Conservation (phyloP, 2,113 vertebrate genomes). For the Leptobrachium ailaonicum region DNA sequence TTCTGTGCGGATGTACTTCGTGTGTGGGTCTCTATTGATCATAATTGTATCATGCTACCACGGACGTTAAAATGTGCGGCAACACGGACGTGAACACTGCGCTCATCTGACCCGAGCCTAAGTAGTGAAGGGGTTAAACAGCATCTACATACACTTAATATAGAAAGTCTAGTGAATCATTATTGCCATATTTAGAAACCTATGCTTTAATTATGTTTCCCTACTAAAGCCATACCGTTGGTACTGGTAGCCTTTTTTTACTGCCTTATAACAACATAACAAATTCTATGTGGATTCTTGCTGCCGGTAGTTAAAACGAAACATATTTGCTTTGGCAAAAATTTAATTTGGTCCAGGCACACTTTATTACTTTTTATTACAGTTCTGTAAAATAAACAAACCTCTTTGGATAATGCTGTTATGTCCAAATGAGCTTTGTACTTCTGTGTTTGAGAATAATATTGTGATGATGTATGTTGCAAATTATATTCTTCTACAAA, state of each 20-base stretch:
- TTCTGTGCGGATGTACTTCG: too few species aligned
- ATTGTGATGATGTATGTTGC: not conserved
- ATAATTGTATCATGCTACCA: too few species aligned
- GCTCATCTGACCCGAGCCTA: too few species aligned
- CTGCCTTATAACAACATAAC: not conserved
- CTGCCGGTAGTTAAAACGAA: not conserved
- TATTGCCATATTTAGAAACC: too few species aligned
- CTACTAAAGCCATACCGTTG: not conserved
- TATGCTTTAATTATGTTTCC: not conserved
- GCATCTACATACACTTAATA: too few species aligned
- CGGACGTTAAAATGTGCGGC: too few species aligned
- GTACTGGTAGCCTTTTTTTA: not conserved
- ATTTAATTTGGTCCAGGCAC: not conserved
- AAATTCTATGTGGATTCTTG: not conserved
- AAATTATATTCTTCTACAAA: not conserved
- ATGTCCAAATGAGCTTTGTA: not conserved
- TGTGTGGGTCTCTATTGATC: too few species aligned
- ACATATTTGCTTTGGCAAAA: not conserved
- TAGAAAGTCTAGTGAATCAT: too few species aligned
- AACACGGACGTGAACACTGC: too few species aligned
- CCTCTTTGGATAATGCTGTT: not conserved
- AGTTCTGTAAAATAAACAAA: not conserved
- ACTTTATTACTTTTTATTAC: conserved; percentile 2
- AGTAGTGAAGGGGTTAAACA: too few species aligned
- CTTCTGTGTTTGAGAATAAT: not conserved